These are phyloP conservation scores for Phania funesta DNA, from an alignment of 2,888 invertebrate genomes.

Conservation along the genomic window DNA sequence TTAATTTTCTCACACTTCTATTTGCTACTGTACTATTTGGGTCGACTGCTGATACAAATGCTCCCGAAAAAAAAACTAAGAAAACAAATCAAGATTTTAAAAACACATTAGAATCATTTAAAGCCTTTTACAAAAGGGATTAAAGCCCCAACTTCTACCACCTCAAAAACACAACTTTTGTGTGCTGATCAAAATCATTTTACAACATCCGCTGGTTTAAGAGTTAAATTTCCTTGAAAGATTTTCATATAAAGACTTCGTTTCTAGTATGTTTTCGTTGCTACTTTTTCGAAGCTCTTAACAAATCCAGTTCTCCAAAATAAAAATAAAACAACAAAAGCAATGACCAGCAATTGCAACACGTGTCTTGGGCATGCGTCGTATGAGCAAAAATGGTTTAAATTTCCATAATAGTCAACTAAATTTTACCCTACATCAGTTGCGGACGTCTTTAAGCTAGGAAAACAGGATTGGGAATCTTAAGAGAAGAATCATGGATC, in stretches of 20 bases:
- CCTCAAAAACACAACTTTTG: background rate
- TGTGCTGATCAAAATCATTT: slow-evolving; percentile 60
- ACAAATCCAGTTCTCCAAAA: slow-evolving; percentile 25
- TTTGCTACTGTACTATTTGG: background rate
- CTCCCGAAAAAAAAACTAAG: slow-evolving; percentile 26
- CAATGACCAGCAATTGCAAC: slow-evolving; percentile 30
- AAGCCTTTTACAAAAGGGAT: slow-evolving; percentile 44
- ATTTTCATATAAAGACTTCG: slow-evolving; percentile 33
- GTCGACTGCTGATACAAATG: background rate
- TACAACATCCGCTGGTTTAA: slow-evolving; percentile 62
- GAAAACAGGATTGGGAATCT: too few species aligned
- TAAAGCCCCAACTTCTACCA: slow-evolving; percentile 11
- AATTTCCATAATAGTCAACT: slow-evolving; percentile 20
- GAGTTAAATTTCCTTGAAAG: slow-evolving; percentile 47
- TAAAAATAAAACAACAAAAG: background rate
- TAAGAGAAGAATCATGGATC: too few species aligned
- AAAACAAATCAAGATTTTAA: slow-evolving; percentile 44
- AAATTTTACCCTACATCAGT: background rate
- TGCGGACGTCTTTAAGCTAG: too few species aligned
- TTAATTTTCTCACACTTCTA: slow-evolving; percentile 8
- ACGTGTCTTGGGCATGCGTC: slow-evolving; percentile 16
- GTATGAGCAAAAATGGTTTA: slow-evolving; percentile 18
- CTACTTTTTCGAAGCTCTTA: slow-evolving; percentile 11
- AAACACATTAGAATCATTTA: slow-evolving; percentile 52
- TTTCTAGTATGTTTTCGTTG: slow-evolving; percentile 7